Conservation (phyloP, 2,797 vertebrate species). For the Momotus momota region DNA sequence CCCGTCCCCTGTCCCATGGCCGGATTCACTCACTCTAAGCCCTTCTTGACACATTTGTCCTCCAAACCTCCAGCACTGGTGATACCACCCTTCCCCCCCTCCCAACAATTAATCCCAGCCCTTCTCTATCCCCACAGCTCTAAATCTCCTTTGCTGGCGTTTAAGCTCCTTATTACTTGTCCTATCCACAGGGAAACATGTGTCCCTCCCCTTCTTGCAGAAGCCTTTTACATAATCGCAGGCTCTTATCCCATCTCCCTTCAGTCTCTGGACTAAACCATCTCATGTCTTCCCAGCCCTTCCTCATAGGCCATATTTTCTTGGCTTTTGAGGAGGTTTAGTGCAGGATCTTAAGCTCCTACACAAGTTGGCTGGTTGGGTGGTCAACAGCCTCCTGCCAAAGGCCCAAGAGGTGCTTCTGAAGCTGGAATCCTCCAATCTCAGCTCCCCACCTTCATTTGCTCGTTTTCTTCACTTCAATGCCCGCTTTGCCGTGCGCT, state of each 20-base stretch:
- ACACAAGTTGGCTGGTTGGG: fast-evolving
- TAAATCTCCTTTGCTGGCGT: conserved; percentile 59
- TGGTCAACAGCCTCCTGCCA: not conserved
- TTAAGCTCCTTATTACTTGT: conserved; percentile 72
- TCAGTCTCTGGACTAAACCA: not conserved
- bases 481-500: fast-evolving
- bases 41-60: conserved; percentile 64
- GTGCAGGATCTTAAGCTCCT: not conserved
- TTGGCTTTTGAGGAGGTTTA: not conserved
- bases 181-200: conserved; percentile 55
- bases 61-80: conserved; percentile 31
- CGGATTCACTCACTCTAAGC: conserved; percentile 25
- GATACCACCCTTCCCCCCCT: conserved; percentile 28
- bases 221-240: conserved; percentile 45
- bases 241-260: conserved; percentile 13
- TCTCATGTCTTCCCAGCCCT: not conserved
- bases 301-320: not conserved
- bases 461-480: not conserved
- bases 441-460: not conserved
- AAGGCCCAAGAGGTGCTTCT: not conserved
- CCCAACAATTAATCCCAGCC: conserved; percentile 50
- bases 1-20: not conserved
- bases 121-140: conserved; percentile 58
- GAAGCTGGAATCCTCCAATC: not conserved
- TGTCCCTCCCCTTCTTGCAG: conserved; percentile 45